These are phyloP conservation scores for Eupithecia exiguata DNA, from an alignment of 2,888 invertebrate species.

Conservation along the genomic window DNA sequence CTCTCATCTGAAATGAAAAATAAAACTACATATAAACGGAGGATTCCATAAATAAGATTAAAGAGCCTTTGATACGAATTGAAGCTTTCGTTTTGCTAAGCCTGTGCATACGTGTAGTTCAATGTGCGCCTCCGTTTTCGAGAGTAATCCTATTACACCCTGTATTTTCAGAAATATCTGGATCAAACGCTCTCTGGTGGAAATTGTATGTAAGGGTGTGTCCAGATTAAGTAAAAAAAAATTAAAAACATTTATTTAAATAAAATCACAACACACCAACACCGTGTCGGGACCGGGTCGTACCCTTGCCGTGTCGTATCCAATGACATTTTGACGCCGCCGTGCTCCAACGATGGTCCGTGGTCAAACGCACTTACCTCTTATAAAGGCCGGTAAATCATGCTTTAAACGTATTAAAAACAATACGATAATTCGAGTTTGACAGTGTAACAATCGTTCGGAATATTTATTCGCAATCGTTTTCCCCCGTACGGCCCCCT, in stretches of 20 bases:
- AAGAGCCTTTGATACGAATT: not conserved
- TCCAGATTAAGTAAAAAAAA: too few relatives aligned
- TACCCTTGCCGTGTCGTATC: too few relatives aligned
- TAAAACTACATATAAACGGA: too few relatives aligned
- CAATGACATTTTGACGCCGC: too few relatives aligned
- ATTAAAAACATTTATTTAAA: too few relatives aligned
- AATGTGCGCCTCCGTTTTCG: not conserved
- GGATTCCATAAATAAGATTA: not conserved
- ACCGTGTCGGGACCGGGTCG: too few relatives aligned
- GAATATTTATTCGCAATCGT: conserved; percentile 2
- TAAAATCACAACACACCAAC: too few relatives aligned
- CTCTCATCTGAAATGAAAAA: too few relatives aligned
- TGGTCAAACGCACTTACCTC: too few relatives aligned
- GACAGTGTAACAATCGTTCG: not conserved
- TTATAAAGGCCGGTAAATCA: too few relatives aligned
- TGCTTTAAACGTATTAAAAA: not conserved
- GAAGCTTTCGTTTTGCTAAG: not conserved
- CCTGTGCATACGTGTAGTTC: not conserved
- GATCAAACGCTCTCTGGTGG: not conserved
- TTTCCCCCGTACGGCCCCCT: not conserved
- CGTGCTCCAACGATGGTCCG: too few relatives aligned
- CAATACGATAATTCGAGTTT: not conserved
- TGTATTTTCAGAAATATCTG: not conserved
- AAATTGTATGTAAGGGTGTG: not conserved
- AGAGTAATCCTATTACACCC: not conserved